These are phyloP conservation scores for Otis tarda DNA, from an alignment of 2,113 vertebrate species.

Conservation along the genomic window DNA sequence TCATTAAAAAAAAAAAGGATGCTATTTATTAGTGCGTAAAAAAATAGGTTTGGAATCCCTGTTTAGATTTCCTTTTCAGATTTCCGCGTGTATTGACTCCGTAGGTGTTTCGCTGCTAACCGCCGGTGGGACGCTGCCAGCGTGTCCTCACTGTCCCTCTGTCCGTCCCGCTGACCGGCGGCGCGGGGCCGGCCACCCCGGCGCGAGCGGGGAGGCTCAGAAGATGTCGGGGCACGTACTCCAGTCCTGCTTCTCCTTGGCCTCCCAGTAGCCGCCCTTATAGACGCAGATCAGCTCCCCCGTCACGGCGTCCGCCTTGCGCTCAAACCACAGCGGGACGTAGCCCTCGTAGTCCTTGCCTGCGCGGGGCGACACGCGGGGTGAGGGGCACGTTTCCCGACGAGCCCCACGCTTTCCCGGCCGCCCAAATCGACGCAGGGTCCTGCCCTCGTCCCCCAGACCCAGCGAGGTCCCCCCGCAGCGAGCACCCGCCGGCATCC, in stretches of 20 bases:
- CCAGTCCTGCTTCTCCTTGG: conserved; percentile 94
- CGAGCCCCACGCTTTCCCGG: neutral
- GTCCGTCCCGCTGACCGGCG: fast-evolving
- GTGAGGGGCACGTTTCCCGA: fast-evolving
- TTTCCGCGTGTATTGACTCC: neutral
- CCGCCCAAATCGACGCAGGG: fast-evolving
- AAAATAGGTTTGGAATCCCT: conserved; percentile 71
- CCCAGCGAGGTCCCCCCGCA: fast-evolving
- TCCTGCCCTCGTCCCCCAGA: too few relatives aligned
- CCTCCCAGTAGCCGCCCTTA: conserved; percentile 97
- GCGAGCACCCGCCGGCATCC: fast-evolving
- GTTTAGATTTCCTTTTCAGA: neutral
- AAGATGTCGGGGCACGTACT: conserved; percentile 90
- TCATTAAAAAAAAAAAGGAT: neutral
- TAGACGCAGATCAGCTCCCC: conserved; percentile 90
- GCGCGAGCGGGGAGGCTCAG: conserved; percentile 70
- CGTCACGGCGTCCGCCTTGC: conserved; percentile 84
- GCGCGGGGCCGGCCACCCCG: fast-evolving
- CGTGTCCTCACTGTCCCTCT: neutral
- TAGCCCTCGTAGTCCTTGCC: conserved; percentile 88
- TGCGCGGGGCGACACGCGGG: conserved; percentile 2
- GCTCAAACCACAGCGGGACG: conserved; percentile 92
- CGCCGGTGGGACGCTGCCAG: neutral
- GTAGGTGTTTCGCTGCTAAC: neutral
- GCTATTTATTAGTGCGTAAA: conserved; percentile 63